Evolutionary conservation across 2,888 invertebrate species (phyloP).

Genomic region (Calameuta idolon): DNA sequence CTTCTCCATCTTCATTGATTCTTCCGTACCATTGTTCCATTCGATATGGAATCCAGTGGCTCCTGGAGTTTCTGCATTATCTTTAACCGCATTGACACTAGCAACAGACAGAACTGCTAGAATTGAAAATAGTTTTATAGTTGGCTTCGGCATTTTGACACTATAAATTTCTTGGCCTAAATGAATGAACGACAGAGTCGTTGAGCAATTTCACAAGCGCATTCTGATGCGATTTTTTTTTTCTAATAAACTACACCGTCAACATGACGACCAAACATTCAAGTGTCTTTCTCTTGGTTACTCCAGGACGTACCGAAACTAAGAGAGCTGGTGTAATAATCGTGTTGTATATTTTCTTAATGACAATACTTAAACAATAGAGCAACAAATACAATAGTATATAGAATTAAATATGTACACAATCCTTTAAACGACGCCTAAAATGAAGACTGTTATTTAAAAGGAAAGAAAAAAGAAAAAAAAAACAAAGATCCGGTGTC

Average conservation of each 20-base stretch:
- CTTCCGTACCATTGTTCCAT: not conserved
- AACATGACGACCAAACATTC: not conserved
- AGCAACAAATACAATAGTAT: conserved; percentile 55
- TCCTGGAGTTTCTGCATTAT: not conserved
- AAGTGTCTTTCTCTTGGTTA: not conserved
- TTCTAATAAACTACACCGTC: not conserved
- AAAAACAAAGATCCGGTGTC: not conserved
- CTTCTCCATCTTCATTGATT: not conserved
- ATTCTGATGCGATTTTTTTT: not conserved
- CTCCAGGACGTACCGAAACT: not conserved
- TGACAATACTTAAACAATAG: conserved; percentile 60
- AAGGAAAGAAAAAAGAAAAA: not conserved
- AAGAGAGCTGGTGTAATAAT: conserved; percentile 34
- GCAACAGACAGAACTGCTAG: not conserved
- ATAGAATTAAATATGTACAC: conserved; percentile 54
- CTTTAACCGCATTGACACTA: not conserved
- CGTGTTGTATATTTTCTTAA: conserved; percentile 44
- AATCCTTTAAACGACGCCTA: conserved; percentile 21
- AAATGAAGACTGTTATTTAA: not conserved
- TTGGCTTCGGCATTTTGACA: not conserved
- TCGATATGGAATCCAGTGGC: not conserved
- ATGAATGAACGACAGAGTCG: not conserved
- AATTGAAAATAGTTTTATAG: not conserved
- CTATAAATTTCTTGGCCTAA: not conserved
- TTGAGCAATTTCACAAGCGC: not conserved